phyloP scores from a whole-genome alignment of 2,888 invertebrate species.

The Stenolophus ochropezus region DNA sequence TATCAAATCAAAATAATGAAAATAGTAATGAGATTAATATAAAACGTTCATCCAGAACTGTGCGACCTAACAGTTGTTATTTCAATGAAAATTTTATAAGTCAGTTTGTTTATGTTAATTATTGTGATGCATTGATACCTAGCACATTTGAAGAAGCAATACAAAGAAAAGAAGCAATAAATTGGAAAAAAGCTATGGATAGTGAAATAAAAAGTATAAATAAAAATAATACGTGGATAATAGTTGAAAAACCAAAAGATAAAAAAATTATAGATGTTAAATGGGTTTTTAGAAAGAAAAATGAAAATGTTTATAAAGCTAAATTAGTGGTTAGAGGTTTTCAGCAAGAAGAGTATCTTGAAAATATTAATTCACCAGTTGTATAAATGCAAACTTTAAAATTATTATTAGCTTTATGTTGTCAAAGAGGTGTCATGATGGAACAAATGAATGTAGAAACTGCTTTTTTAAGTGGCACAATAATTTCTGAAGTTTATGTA shows the following conservation, averaged over 20 bases:
- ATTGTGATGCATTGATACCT: conserved; percentile 22
- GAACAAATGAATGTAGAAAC: conserved; percentile 62
- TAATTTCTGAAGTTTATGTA: conserved; percentile 61
- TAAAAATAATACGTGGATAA: background rate
- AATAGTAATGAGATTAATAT: no score
- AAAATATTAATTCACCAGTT: conserved; percentile 52
- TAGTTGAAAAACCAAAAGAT: conserved; percentile 47
- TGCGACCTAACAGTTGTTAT: no score
- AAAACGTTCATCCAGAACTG: no score
- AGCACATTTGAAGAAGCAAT: conserved; percentile 59
- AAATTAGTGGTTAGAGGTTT: conserved; percentile 55
- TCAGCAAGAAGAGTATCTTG: conserved; percentile 1
- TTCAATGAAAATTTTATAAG: no score
- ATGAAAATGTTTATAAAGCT: conserved; percentile 29
- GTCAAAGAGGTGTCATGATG: no score
- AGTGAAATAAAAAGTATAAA: background rate
- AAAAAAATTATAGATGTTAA: background rate
- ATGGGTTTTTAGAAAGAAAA: background rate
- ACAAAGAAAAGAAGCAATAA: conserved; percentile 41
- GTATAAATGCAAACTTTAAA: conserved; percentile 46
- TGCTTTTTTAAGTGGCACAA: conserved; percentile 61
- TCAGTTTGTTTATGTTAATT: no score
- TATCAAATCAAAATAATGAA: no score
- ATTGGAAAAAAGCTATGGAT: conserved; percentile 27
- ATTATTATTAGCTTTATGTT: conserved; percentile 55